Evolutionary conservation across 2,797 vertebrate genomes (phyloP).

Genomic region (Sandelia bainsii): DNA sequence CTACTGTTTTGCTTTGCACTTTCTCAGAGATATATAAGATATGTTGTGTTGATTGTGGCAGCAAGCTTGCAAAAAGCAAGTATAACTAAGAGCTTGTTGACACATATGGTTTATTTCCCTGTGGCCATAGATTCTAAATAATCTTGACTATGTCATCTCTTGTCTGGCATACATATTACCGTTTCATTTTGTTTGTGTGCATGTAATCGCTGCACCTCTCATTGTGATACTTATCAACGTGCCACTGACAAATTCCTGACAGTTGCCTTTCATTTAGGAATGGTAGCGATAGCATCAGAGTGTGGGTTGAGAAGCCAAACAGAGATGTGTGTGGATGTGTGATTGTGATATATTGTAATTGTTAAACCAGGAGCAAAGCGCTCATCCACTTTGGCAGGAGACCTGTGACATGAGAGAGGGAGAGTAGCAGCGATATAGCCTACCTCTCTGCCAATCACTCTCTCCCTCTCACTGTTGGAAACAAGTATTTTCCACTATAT

Average conservation of each 20-base stretch:
- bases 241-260: constrained; percentile 22
- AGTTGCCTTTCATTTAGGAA: constrained; percentile 47
- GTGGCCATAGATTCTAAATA: constrained; percentile 64
- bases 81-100: constrained; percentile 68
- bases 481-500: constrained; percentile 78
- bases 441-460: constrained; percentile 56
- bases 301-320: constrained; percentile 40
- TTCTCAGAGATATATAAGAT: constrained; percentile 56
- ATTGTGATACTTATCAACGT: constrained; percentile 37
- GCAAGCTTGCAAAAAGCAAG: constrained; percentile 51
- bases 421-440: constrained; percentile 58
- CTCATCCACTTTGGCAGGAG: constrained; percentile 71
- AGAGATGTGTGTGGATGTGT: constrained; percentile 26
- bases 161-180: constrained; percentile 52
- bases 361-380: constrained; percentile 59
- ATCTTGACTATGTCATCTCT: constrained; percentile 40
- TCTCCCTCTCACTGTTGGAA: constrained; percentile 62
- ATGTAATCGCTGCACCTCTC: constrained; percentile 42
- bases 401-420: constrained; percentile 44
- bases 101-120: constrained; percentile 72
- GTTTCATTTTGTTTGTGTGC: constrained; percentile 56
- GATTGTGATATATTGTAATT: constrained; percentile 51
- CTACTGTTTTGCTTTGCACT: constrained; percentile 43
- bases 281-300: constrained; percentile 39
- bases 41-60: constrained; percentile 62